Conservation (phyloP, 2,113 vertebrate species). For the Anhinga anhinga region DNA sequence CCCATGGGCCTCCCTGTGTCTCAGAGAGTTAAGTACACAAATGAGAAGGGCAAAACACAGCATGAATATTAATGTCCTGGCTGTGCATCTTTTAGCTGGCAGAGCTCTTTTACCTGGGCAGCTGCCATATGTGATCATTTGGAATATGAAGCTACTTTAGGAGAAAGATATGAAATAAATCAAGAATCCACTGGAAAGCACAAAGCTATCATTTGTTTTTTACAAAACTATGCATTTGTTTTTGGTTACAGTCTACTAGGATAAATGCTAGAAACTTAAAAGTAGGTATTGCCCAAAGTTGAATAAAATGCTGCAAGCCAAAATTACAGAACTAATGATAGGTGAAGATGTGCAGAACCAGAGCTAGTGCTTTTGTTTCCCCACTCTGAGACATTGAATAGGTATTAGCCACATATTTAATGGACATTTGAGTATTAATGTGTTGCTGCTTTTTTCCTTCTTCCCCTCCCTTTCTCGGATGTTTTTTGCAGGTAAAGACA, state of each 20-base stretch:
- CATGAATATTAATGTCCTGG: constrained; percentile 33
- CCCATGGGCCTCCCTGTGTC: not conserved
- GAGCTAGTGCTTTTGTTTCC: not conserved
- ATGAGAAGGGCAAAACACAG: not conserved
- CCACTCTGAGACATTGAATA: not conserved
- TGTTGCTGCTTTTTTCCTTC: not conserved
- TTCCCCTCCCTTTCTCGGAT: not conserved
- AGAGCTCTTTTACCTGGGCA: not conserved
- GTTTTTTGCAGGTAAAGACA: not conserved
- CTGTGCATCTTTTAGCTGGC: not conserved
- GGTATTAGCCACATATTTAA: not conserved
- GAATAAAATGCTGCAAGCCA: not conserved
- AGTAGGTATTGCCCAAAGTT: not conserved
- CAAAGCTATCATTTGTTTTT: not conserved
- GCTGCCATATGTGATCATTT: constrained; percentile 35
- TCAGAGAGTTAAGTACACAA: constrained; percentile 27
- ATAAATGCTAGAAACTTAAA: not conserved
- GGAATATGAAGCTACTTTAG: constrained; percentile 4
- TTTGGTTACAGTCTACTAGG: not conserved
- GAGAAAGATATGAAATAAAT: not conserved
- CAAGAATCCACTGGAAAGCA: not conserved
- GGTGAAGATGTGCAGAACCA: not conserved
- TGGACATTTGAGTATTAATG: not conserved
- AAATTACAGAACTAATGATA: not conserved
- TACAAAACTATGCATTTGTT: not conserved